Evolutionary conservation across 2,797 vertebrate species (phyloP).

Genomic region (Staurois parvus): DNA sequence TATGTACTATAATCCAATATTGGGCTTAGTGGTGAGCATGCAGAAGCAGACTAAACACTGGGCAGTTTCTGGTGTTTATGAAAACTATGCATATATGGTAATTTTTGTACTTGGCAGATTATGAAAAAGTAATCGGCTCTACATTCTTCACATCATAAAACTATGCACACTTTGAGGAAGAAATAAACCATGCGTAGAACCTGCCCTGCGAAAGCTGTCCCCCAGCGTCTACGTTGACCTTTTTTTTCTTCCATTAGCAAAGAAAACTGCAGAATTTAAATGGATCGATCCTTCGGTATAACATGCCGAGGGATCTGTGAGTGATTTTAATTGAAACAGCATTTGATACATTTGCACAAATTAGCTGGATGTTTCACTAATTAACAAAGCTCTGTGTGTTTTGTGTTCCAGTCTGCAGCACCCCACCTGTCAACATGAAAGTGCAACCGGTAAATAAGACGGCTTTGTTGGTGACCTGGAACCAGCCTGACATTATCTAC

Average conservation of each 20-base stretch:
- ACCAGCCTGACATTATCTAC: conserved; percentile 88
- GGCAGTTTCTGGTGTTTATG: too few relatives aligned
- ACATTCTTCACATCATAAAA: not conserved
- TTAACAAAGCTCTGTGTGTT: not conserved
- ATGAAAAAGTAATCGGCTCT: not conserved
- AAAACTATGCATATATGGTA: too few relatives aligned
- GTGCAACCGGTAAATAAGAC: conserved; percentile 92
- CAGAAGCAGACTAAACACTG: too few relatives aligned
- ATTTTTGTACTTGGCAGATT: not conserved
- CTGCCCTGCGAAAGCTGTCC: not conserved
- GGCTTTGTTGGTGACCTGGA: conserved; percentile 90
- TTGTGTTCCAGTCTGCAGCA: conserved; percentile 87
- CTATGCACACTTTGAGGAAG: too few relatives aligned
- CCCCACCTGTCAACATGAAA: conserved; percentile 94
- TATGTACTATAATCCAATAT: too few relatives aligned
- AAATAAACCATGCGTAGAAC: not conserved
- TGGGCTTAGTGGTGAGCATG: too few relatives aligned
- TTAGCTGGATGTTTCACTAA: not conserved
- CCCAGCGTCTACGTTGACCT: not conserved
- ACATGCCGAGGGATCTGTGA: not conserved
- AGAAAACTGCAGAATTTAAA: not conserved
- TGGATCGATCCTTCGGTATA: not conserved
- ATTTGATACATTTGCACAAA: not conserved
- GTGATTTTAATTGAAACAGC: not conserved
- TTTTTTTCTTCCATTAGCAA: not conserved